Base-by-base conservation (phyloP, 2,113 vertebrate genomes). In the Amblyopsis rosae region DNA sequence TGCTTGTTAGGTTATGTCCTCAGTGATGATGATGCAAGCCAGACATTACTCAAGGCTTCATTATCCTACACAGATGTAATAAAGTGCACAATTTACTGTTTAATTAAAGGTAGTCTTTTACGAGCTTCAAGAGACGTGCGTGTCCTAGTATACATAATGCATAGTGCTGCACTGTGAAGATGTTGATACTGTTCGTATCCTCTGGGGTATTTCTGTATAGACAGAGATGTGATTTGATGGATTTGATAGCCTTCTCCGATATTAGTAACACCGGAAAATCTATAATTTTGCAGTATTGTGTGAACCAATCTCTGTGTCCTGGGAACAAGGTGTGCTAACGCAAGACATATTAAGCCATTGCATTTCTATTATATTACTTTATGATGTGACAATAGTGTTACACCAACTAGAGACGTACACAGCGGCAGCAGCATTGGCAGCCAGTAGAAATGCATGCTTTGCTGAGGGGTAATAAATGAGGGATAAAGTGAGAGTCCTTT, bases 401-500 rank as follows among this genome's bases (percentile, higher is more conserved):
- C 53, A 41, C 32, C 8, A 13, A 33, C 49, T 54, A 12, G 13
- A 51, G 49, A 32, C 26, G 9, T 54, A 9, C 54, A 41, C 8
- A 9, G 32, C 13, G 15, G 15, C 10, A 33, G 13, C 19, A 6
- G 3, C 15, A 49, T 26, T 26, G 19, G 45, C 66, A 59, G 76
- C 60, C 70, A 59, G 79, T 51, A 68, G 66, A 79, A 82, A 86
- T 84, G 61, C 85, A 91, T 88, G 85, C 78, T 71, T 80, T 79
- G 85, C 80, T 82, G 84, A 87, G 73, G 77, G 82, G 85, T 88
- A 86, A 88, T 90, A 88, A 91, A 90, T 87, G 84, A 77, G 80
- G 87, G 84, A 87, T 86, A 79, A 78, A 84, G 86, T 76, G 74
- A 77, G 79, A 79, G 79, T 77, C 83, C 82, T 90, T 88, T 90